Conservation (phyloP, 1,140 invertebrate genomes). For the Drosophila varians region DNA sequence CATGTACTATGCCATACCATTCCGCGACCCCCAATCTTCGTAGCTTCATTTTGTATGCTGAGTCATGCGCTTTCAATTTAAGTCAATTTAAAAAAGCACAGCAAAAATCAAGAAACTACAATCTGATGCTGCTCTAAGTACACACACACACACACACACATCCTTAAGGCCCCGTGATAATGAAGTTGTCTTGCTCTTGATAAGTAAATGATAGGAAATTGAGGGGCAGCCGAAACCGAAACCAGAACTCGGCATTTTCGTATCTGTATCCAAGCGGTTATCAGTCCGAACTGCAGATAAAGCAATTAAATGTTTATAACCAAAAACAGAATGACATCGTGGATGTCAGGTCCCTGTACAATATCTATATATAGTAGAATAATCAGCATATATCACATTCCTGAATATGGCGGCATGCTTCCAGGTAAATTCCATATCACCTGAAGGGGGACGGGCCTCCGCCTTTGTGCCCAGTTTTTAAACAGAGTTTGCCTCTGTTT, state of each 20-base stretch:
- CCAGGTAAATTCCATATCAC: conserved; percentile 4
- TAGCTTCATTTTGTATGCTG: conserved; percentile 55
- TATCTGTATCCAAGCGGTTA: conserved; percentile 25
- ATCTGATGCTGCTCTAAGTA: conserved; percentile 34
- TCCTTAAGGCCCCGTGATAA: conserved; percentile 39
- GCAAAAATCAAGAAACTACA: conserved; percentile 67
- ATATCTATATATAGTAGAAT: not conserved
- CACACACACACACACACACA: conserved; percentile 8
- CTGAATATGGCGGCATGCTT: not conserved
- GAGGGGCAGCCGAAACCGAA: conserved; percentile 16
- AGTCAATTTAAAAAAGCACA: conserved; percentile 70
- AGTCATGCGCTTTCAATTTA: conserved; percentile 78
- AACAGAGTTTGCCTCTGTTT: conserved; percentile 12
- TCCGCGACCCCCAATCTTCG: not conserved
- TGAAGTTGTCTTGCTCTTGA: conserved; percentile 38
- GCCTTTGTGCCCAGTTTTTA: conserved; percentile 20
- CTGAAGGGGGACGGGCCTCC: conserved; percentile 24
- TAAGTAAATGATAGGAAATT: conserved; percentile 29
- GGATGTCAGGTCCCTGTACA: not conserved
- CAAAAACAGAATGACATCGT: conserved; percentile 1
- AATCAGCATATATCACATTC: conserved; percentile 32
- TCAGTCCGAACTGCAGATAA: conserved; percentile 38
- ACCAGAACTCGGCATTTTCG: conserved; percentile 2
- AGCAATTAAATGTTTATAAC: conserved; percentile 34
- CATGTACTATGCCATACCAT: too few relatives aligned